Base-by-base conservation (phyloP, 2,888 invertebrate genomes). In the Meganola albula region DNA sequence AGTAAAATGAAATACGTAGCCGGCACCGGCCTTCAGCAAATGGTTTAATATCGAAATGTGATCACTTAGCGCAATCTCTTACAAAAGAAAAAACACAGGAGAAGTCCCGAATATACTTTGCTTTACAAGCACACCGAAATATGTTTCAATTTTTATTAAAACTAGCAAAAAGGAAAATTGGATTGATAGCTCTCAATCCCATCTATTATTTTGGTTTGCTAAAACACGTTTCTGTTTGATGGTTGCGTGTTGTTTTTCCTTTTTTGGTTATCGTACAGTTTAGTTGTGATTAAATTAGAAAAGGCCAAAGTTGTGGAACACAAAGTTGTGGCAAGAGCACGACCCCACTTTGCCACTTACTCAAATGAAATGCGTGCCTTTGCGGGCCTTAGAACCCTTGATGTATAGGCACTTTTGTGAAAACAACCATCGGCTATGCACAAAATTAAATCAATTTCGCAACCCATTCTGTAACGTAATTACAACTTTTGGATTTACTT, bases 41-140 rank as follows among this genome's bases (percentile, higher is more conserved):
- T 82, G 84, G 83, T 82, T 83, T 84, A 84, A 85, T 85, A 85
- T 84, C 84, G 84, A 84, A 85, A 85, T 84, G 85, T 84, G 84
- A 83, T 85, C 84, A 85, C 84, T 84, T 85, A 84, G 84, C 80
- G 82, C 80, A 83, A 84, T 84, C 84, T 84, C 82, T 74, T 74
- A 82, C 80, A 82, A 83, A 78, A 76, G 76, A 74, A 75, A 74
- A 74, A 78, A 71, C 69, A 72, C 66, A 69, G 74, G 71, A 68
- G 69, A 70, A 67, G 57, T 65, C 59, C 63, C 63, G 55, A 74
- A 76, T 67, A 71, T 80, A 77, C 74, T 74, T 76, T 75, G 77
- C 74, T 77, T 76, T 73, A 74, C 70, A 73, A 74, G 65, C 72
- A n/a, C 74, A 76, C 72, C 74, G 63, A 77, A 80, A 77, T 74